Evolutionary conservation across 2,888 invertebrate genomes (phyloP).

Genomic region (Theretra japonica): DNA sequence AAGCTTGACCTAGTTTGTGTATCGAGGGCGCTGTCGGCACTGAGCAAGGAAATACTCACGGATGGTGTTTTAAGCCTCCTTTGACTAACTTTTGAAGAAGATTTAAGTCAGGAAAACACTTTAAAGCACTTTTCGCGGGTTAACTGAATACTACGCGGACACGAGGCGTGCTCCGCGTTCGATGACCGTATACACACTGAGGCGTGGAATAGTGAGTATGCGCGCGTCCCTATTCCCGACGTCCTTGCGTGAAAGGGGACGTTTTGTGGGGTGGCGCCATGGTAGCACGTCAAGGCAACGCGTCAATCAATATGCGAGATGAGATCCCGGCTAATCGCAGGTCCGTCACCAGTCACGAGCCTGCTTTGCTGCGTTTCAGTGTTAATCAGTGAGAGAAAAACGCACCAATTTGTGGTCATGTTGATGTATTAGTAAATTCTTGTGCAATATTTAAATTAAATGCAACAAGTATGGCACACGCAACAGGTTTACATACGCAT

Average conservation of each 20-base stretch:
- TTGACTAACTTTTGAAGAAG: constrained; percentile 55
- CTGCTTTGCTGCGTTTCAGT: background rate
- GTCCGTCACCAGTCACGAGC: constrained; percentile 39
- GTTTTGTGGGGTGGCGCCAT: constrained; percentile 79
- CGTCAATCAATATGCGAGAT: constrained; percentile 84
- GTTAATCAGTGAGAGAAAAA: background rate
- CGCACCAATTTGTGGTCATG: background rate
- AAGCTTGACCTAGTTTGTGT: constrained; percentile 76
- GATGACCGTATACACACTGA: constrained; percentile 71
- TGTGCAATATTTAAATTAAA: constrained; percentile 46
- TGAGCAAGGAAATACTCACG: constrained; percentile 64
- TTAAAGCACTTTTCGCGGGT: constrained; percentile 61
- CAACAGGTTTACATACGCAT: constrained; percentile 68
- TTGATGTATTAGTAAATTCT: constrained; percentile 34
- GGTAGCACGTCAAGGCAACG: constrained; percentile 73
- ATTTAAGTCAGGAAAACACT: constrained; percentile 52
- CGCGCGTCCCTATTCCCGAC: constrained; percentile 82
- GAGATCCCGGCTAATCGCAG: constrained; percentile 66
- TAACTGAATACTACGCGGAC: constrained; percentile 46
- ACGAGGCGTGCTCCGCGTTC: constrained; percentile 66
- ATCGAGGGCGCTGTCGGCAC: constrained; percentile 43
- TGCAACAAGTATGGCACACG: constrained; percentile 53
- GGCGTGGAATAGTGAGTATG: constrained; percentile 66
- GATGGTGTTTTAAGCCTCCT: constrained; percentile 72
- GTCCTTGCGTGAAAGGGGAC: constrained; percentile 81